Evolutionary conservation across 2,888 invertebrate species (phyloP).

Genomic region (Minunthozetes semirufus): DNA sequence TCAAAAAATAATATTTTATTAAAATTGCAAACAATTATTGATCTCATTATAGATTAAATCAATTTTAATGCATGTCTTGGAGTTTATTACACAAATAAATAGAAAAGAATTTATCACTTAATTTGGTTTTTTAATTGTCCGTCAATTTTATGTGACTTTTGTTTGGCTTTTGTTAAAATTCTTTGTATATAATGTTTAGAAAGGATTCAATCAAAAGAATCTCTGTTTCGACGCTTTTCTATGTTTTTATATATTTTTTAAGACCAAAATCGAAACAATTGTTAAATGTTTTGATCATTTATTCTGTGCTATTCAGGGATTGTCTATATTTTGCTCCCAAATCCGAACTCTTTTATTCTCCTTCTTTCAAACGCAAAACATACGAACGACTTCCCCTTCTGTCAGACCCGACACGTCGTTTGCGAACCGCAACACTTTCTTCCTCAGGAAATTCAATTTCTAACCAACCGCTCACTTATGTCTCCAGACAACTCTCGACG

Average conservation of each 20-base stretch:
- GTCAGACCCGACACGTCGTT: constrained; percentile 9
- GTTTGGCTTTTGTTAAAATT: no score
- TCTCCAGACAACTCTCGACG: constrained; percentile 27
- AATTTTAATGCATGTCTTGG: not conserved
- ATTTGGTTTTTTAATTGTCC: not conserved
- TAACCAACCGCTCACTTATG: constrained; percentile 26
- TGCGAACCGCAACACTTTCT: constrained; percentile 10
- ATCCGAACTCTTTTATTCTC: constrained; percentile 44
- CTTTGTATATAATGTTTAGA: no score
- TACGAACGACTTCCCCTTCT: constrained; percentile 42
- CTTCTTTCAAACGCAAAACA: constrained; percentile 45
- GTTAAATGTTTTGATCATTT: not conserved
- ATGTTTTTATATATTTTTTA: not conserved
- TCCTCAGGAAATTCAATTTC: constrained; percentile 26
- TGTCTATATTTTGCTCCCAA: constrained; percentile 30
- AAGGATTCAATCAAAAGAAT: no score
- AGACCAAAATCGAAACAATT: not conserved
- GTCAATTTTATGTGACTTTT: not conserved
- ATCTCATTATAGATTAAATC: not conserved
- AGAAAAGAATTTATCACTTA: not conserved
- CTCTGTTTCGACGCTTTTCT: no score
- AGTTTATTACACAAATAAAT: not conserved
- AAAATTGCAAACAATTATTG: not conserved
- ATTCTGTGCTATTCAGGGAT: constrained; percentile 14
- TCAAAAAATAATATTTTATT: no score